Percentiles rank a stretch among this genome's conserved stretches.
Conservation (phyloP, 2,888 invertebrate genomes). For the Chydorus sphaericus region DNA sequence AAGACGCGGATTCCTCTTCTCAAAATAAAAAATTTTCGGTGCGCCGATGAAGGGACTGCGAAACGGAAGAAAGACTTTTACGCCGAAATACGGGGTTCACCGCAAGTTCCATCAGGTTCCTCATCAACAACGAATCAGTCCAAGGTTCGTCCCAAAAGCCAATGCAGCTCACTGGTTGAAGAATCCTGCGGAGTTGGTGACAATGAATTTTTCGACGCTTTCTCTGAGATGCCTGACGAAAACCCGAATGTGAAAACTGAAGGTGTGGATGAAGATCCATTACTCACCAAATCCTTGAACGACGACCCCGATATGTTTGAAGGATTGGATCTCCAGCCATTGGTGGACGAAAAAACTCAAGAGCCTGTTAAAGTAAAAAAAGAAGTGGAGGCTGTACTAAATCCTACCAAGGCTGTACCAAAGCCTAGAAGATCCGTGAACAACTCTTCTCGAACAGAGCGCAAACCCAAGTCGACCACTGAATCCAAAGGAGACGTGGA, state of each 20-base stretch:
- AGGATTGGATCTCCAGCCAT: too few relatives aligned
- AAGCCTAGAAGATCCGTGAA: too few relatives aligned
- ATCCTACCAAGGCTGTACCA: too few relatives aligned
- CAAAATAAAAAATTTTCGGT: constrained; percentile 4
- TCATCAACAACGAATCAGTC: background rate
- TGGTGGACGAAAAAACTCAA: too few relatives aligned
- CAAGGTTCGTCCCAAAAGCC: background rate
- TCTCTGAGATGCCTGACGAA: background rate
- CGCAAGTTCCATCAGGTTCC: background rate
- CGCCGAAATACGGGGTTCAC: constrained; percentile 2
- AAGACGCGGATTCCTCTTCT: background rate
- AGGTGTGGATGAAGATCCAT: too few relatives aligned
- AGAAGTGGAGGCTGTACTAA: too few relatives aligned
- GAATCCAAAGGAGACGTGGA: background rate
- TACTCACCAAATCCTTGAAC: too few relatives aligned
- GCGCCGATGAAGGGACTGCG: too few relatives aligned
- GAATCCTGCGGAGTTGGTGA: background rate
- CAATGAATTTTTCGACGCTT: background rate
- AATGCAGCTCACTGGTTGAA: background rate
- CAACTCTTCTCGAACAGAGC: too few relatives aligned
- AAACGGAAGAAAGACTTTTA: constrained; percentile 2
- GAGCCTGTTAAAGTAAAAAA: too few relatives aligned
- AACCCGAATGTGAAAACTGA: background rate
- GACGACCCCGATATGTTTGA: too few relatives aligned
- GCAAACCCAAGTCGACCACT: background rate